Evolutionary conservation across 2,113 vertebrate species (phyloP).

Genomic region (Brevimyrus niger): DNA sequence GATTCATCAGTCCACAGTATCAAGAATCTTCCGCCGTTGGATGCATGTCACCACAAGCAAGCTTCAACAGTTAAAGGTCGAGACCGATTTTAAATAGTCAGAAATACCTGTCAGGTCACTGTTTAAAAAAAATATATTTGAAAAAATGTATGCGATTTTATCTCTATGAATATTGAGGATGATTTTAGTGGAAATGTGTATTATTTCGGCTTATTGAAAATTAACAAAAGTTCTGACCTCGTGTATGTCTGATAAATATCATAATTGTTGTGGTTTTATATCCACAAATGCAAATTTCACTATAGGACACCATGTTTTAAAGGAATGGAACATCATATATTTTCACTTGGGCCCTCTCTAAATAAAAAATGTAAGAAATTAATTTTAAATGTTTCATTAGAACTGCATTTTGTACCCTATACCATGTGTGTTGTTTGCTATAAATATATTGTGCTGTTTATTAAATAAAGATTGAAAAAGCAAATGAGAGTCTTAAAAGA

Average conservation of each 20-base stretch:
- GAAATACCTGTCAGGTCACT: background rate
- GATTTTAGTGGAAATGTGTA: background rate
- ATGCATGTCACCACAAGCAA: conserved; percentile 16
- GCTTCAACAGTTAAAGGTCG: background rate
- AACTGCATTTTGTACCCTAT: background rate
- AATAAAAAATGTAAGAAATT: background rate
- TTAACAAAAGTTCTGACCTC: background rate
- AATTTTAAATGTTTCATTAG: background rate
- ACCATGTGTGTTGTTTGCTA: background rate
- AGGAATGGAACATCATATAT: background rate
- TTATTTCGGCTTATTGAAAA: background rate
- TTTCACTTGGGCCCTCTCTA: background rate
- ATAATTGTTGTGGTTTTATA: background rate
- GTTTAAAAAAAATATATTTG: background rate
- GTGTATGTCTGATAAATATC: background rate
- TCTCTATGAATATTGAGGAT: background rate
- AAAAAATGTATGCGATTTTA: background rate
- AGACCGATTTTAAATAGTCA: background rate
- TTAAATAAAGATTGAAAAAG: background rate
- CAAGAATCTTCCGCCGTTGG: conserved; percentile 19
- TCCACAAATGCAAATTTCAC: background rate
- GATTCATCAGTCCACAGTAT: conserved; percentile 22
- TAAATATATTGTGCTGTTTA: background rate
- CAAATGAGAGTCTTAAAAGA: background rate
- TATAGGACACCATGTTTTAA: background rate